Evolutionary conservation across 2,113 vertebrate species (phyloP).

Genomic region (Eupsittula cactorum): DNA sequence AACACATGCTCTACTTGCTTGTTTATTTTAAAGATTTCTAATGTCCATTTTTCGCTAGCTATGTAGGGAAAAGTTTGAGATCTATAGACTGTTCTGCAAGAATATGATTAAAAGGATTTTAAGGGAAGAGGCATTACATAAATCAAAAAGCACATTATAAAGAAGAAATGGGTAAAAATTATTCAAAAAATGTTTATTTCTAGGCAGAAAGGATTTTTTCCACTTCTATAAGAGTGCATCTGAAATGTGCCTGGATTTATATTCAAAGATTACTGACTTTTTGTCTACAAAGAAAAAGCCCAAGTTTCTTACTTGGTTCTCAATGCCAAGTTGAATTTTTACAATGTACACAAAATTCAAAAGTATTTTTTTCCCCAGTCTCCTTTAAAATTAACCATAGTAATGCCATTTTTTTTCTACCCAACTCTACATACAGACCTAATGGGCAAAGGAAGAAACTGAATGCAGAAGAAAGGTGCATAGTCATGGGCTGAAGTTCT

Average conservation of each 20-base stretch:
- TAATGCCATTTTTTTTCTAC: background rate
- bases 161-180: background rate
- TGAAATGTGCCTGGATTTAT: background rate
- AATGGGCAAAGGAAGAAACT: background rate
- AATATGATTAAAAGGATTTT: background rate
- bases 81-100: background rate
- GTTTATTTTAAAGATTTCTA: background rate
- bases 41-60: background rate
- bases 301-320: background rate
- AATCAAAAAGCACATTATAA: background rate
- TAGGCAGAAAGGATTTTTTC: background rate
- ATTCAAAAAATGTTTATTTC: background rate
- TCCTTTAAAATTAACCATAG: background rate
- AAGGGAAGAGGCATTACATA: background rate
- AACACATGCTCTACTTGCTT: background rate
- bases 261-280: background rate
- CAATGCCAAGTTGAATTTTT: background rate
- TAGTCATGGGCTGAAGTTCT: background rate
- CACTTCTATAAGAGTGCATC: background rate
- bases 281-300: background rate
- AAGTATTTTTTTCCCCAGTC: background rate
- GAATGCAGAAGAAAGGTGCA: background rate
- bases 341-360: background rate
- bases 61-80: background rate
- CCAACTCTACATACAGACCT: background rate